These are phyloP conservation scores for Delphinapterus leucas DNA, from an alignment of 2,113 vertebrate genomes.

Conservation along the genomic window DNA sequence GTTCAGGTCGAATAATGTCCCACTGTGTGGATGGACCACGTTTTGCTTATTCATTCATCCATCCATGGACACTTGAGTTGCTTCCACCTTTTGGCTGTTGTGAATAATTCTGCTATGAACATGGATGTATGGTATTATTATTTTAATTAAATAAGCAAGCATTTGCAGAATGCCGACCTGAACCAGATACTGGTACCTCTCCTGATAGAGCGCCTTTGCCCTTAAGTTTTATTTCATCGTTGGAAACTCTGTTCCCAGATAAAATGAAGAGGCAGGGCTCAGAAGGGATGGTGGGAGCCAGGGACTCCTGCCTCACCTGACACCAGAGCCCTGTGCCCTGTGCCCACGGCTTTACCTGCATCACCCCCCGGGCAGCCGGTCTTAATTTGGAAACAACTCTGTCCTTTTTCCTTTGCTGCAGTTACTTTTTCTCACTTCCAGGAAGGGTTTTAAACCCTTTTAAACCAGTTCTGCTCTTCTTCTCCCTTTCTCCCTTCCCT, in stretches of 20 bases:
- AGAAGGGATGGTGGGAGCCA: background rate
- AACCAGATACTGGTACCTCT: background rate
- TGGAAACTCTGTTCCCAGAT: background rate
- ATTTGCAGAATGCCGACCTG: background rate
- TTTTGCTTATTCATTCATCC: background rate
- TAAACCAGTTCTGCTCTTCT: background rate
- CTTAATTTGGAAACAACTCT: background rate
- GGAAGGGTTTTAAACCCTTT: background rate
- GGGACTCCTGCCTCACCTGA: background rate
- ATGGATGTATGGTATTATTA: background rate
- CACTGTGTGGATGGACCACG: no score
- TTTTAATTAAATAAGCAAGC: background rate
- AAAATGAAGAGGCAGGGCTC: background rate
- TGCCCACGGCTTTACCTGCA: background rate
- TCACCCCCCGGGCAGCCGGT: background rate
- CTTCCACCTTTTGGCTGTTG: background rate
- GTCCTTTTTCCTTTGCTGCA: background rate
- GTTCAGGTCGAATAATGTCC: background rate
- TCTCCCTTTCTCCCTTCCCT: background rate
- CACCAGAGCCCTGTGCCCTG: background rate
- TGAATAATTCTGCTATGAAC: background rate
- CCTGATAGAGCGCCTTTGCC: background rate
- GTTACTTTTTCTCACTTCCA: background rate
- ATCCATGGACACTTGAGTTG: background rate
- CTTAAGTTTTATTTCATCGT: background rate